phyloP scores from a whole-genome alignment of 2,113 vertebrate species.

The Leptosomus discolor region DNA sequence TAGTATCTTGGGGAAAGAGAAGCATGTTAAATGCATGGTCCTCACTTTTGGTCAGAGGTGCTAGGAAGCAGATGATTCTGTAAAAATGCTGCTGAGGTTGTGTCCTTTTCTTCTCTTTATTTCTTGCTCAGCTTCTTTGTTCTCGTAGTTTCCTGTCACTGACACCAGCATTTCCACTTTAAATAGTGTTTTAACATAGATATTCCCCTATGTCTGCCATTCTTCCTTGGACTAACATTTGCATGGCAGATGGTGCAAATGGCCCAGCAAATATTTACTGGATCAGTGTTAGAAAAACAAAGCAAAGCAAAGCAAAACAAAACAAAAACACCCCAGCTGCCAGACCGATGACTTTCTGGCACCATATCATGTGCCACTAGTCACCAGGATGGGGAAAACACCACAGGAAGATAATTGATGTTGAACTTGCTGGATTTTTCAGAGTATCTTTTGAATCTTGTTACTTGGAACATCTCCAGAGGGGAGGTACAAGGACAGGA shows the following conservation, averaged over 20 bases:
- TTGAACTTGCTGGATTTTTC: conserved; percentile 53
- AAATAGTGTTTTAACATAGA: conserved; percentile 54
- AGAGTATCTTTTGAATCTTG: not conserved
- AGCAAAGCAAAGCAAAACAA: conserved; percentile 2
- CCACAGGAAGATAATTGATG: conserved; percentile 18
- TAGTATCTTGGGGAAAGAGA: not conserved
- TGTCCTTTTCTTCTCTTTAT: not conserved
- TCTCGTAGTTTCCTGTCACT: not conserved
- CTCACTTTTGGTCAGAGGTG: not conserved
- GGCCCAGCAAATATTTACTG: conserved; percentile 74
- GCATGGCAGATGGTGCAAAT: conserved; percentile 77
- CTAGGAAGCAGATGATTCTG: not conserved
- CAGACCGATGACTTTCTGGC: conserved; percentile 72
- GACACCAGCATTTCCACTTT: conserved; percentile 26
- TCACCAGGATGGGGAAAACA: conserved; percentile 24
- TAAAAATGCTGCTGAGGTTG: not conserved
- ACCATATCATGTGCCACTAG: conserved; percentile 23
- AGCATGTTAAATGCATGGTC: not conserved
- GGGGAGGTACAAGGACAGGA: not conserved
- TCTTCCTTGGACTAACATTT: conserved; percentile 70
- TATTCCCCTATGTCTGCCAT: conserved; percentile 54
- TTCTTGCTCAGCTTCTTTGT: not conserved
- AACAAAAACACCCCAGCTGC: conserved; percentile 57
- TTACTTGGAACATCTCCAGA: not conserved
- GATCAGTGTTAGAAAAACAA: conserved; percentile 65